Base-by-base conservation (phyloP, 1,140 invertebrate species). In the Drosophila punjabiensis region DNA sequence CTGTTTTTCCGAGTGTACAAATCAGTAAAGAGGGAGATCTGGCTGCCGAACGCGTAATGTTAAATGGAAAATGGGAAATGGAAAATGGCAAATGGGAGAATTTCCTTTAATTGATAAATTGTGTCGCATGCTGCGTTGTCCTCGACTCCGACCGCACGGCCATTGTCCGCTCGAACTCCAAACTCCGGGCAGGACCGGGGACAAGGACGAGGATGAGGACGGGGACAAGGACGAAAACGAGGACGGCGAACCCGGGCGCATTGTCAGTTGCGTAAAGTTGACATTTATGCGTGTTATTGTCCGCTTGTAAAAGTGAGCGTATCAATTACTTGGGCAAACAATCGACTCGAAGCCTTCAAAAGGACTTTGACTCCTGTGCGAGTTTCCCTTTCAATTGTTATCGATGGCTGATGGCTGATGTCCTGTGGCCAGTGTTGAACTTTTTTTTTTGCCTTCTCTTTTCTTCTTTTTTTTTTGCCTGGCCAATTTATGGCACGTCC, bases 291-390 rank as follows among this genome's bases (percentile, higher is more conserved):
- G 79, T 79, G 76, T 87, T 76, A 79, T 87, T 86, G 83, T 69
- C 67, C 28, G 33, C 47, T 39, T 59, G 37, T 55, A 70, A 84
- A 70, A 89, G 64, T 78, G 85, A 89, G 85, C 86, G 81, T 90
- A 90, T 89, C 86, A 89, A 90, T 90, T 90, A 90, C 86, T 90
- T 86, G 65, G 82, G 43, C 86, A 89, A 89, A 89, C 86, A 89
- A 89, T 86, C 79, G 65, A 74, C 59, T 78, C 77, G 62, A 66
- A 73, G 76, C 45, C 61, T 66, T 71, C 56, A 76, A 58, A 64
- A 65, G 55, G 55, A 48, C 55, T 58, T 73, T 64, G 59, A 58
- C 77, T 70, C 32, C 59, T 60, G 56, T 65, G 39, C 32, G 28
- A 62, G 20, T 56, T 73, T 66, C 45, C 48, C 52, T 75, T 65